Percentiles rank a stretch among this genome's conserved stretches.
These are phyloP conservation scores for Hyles lineata DNA, from an alignment of 2,888 invertebrate species.

Conservation along the genomic window DNA sequence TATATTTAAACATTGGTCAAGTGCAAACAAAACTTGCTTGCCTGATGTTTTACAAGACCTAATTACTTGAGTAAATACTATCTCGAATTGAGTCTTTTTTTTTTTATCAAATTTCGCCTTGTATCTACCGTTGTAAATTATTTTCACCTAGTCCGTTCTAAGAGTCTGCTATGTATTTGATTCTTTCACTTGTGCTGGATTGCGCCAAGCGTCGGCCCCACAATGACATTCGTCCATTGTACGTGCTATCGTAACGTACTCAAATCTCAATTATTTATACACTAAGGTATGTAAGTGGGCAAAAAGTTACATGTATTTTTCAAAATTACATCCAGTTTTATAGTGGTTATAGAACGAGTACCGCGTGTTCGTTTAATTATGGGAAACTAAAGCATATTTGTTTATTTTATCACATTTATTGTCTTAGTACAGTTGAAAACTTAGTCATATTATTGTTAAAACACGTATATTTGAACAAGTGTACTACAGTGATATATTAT, in stretches of 20 bases:
- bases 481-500: not conserved
- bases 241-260: not conserved
- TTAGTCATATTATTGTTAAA: not conserved
- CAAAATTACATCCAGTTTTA: no score
- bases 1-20: not conserved
- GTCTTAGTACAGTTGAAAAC: not conserved
- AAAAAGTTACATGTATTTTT: no score
- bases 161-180: constrained; percentile 26
- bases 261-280: not conserved
- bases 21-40: not conserved
- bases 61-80: no score
- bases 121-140: not conserved
- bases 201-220: constrained; percentile 53
- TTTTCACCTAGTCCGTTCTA: constrained; percentile 28
- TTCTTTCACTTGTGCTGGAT: constrained; percentile 44
- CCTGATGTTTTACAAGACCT: not conserved
- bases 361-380: no score
- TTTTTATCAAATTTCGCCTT: no score
- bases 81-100: not conserved
- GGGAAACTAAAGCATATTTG: no score
- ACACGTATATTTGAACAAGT: not conserved
- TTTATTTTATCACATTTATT: not conserved
- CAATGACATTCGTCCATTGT: constrained; percentile 61
- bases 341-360: no score
- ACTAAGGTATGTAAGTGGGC: not conserved